A percentile compares a stretch with the other conserved stretches of the same genome.
Evolutionary conservation across 1,140 invertebrate genomes (phyloP).

Genomic region (Drosophila subpulchrella): DNA sequence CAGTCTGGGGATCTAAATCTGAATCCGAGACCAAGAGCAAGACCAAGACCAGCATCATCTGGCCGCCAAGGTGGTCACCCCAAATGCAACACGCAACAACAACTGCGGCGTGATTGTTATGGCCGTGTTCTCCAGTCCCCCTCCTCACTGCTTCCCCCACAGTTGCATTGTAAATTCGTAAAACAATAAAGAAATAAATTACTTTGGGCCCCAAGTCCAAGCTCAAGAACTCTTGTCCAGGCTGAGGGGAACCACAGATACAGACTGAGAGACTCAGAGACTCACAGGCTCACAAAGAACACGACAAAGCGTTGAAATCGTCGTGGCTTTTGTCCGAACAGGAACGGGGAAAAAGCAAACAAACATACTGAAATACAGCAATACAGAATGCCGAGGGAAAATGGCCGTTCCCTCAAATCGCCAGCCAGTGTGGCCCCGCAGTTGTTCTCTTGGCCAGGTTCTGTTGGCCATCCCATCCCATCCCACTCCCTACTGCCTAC

Average conservation of each 20-base stretch:
- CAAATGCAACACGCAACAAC: conserved; percentile 81
- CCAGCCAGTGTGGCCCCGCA: conserved; percentile 73
- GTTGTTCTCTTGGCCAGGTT: conserved; percentile 5
- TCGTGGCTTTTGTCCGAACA: conserved; percentile 75
- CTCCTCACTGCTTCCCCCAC: conserved; percentile 57
- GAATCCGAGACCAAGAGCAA: conserved; percentile 36
- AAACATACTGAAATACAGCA: conserved; percentile 31
- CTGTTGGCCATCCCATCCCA: conserved; percentile 10
- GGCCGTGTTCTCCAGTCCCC: conserved; percentile 57
- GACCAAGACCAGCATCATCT: conserved; percentile 39
- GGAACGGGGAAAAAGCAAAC: conserved; percentile 26
- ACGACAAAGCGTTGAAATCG: conserved; percentile 84
- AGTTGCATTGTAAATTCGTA: conserved; percentile 84
- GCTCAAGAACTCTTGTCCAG: conserved; percentile 74
- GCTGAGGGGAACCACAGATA: conserved; percentile 8
- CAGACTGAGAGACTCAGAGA: conserved; percentile 20
- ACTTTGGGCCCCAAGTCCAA: conserved; percentile 79
- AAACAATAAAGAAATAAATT: conserved; percentile 85
- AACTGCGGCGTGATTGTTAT: conserved; percentile 81
- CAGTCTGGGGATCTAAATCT: conserved; percentile 7
- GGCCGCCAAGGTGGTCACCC: conserved; percentile 80
- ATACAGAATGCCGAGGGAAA: conserved; percentile 33
- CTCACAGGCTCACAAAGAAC: conserved; percentile 58
- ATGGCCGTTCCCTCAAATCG: conserved; percentile 73
- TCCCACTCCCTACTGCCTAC: background rate